Evolutionary conservation across 2,113 vertebrate genomes (phyloP).

Genomic region (Saccopteryx bilineata): DNA sequence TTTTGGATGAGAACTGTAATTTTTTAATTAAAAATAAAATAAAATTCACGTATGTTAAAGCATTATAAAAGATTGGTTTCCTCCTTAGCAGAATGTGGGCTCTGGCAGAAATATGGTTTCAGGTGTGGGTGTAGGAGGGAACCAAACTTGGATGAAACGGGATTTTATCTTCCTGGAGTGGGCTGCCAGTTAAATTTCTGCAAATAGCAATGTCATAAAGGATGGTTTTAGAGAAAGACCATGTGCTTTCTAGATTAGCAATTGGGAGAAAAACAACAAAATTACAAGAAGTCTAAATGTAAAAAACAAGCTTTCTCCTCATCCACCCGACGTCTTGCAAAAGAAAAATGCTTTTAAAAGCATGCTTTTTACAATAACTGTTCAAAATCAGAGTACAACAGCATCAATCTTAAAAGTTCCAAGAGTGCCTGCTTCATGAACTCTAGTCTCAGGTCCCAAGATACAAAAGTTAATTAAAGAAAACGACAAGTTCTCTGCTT

Average conservation of each 20-base stretch:
- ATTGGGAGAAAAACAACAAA: constrained; percentile 81
- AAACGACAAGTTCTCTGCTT: constrained; percentile 76
- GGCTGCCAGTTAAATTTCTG: constrained; percentile 85
- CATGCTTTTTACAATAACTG: constrained; percentile 43
- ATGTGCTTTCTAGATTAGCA: constrained; percentile 78
- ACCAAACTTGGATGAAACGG: constrained; percentile 82
- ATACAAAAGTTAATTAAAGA: constrained; percentile 85
- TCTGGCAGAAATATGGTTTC: constrained; percentile 85
- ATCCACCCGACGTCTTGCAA: constrained; percentile 72
- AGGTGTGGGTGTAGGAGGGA: constrained; percentile 87
- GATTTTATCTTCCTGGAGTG: constrained; percentile 85
- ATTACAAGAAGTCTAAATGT: constrained; percentile 65
- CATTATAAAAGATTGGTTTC: constrained; percentile 85
- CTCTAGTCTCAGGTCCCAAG: constrained; percentile 64
- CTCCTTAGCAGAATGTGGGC: constrained; percentile 83
- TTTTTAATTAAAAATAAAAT: constrained; percentile 87
- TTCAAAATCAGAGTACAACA: constrained; percentile 63
- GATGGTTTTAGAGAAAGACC: constrained; percentile 80
- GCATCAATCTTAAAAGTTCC: constrained; percentile 72
- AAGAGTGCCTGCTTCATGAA: constrained; percentile 72
- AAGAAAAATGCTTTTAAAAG: constrained; percentile 74
- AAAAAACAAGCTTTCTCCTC: constrained; percentile 65
- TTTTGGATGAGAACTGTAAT: constrained; percentile 84
- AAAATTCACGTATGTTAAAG: constrained; percentile 86
- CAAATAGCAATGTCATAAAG: constrained; percentile 85